A percentile compares a stretch with the other conserved stretches of the same genome.
These are phyloP conservation scores for Caenorhabditis sulstoni DNA, from an alignment of 2,888 invertebrate genomes.

Conservation along the genomic window DNA sequence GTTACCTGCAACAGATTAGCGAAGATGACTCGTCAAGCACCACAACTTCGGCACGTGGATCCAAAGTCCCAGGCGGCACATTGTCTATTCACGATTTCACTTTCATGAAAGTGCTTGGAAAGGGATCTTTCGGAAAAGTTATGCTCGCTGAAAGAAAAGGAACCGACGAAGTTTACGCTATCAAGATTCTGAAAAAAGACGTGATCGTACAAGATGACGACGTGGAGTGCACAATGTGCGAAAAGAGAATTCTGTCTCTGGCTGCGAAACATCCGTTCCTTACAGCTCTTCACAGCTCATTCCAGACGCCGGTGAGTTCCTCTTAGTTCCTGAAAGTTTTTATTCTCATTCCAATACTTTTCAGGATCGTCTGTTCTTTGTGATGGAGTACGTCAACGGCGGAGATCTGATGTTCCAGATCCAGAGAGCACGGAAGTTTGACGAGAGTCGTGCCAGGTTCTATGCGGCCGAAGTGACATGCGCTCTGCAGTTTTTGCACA, in stretches of 20 bases:
- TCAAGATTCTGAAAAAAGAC: conserved; percentile 99
- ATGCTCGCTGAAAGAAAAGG: conserved; percentile 97
- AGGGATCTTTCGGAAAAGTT: conserved; percentile 98
- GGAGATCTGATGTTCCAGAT: conserved; percentile 91
- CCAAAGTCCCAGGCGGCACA: conserved; percentile 56
- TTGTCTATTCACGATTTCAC: conserved; percentile 87
- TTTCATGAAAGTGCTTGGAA: conserved; percentile 98
- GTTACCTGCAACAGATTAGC: conserved; percentile 58
- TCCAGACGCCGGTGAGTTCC: conserved; percentile 94
- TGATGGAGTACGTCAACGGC: conserved; percentile 99
- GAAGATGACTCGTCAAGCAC: conserved; percentile 49
- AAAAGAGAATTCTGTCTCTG: conserved; percentile 89
- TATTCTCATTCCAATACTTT: neutral
- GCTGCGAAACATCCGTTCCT: conserved; percentile 97
- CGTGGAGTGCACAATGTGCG: conserved; percentile 99
- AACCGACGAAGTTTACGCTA: conserved; percentile 97
- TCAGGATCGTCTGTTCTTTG: conserved; percentile 94
- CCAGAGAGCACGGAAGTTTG: conserved; percentile 96
- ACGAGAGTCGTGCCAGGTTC: conserved; percentile 92
- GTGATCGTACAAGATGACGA: conserved; percentile 99
- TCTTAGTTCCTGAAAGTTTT: too few species aligned
- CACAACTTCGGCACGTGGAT: conserved; percentile 28
- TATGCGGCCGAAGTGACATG: conserved; percentile 99
- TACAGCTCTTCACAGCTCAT: conserved; percentile 98
- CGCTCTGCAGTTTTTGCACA: conserved; percentile 96